Evolutionary conservation across 2,797 vertebrate species (phyloP).

Genomic region (Mycteria americana): DNA sequence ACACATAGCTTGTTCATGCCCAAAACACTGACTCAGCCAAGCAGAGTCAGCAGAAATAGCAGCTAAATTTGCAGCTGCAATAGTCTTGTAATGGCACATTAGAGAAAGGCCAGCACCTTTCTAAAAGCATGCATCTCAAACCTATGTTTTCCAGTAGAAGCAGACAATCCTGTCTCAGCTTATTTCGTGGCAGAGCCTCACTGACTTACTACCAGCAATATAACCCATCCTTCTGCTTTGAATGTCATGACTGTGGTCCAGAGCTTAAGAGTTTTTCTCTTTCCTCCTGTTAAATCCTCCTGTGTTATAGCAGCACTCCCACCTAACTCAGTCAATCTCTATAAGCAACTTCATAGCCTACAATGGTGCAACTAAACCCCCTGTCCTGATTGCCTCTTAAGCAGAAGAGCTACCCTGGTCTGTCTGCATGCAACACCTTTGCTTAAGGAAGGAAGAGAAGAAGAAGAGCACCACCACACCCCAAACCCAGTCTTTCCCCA

Average conservation of each 20-base stretch:
- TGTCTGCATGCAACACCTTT: neutral
- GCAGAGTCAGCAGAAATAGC: neutral
- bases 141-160: neutral
- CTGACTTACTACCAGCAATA: neutral
- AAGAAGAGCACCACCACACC: neutral
- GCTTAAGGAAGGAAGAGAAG: neutral
- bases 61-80: neutral
- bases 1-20: neutral
- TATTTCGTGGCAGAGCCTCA: neutral
- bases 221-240: neutral
- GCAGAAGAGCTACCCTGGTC: neutral
- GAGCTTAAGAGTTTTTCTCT: neutral
- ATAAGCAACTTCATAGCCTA: neutral
- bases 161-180: neutral
- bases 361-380: neutral
- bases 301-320: neutral
- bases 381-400: neutral
- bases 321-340: neutral
- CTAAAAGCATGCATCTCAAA: neutral
- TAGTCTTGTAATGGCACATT: neutral
- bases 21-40: neutral
- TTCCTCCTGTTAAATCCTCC: neutral
- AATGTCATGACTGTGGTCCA: neutral
- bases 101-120: neutral
- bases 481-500: conserved; percentile 25